Base-by-base conservation (phyloP, 2,113 vertebrate species). In the Hylia prasina region DNA sequence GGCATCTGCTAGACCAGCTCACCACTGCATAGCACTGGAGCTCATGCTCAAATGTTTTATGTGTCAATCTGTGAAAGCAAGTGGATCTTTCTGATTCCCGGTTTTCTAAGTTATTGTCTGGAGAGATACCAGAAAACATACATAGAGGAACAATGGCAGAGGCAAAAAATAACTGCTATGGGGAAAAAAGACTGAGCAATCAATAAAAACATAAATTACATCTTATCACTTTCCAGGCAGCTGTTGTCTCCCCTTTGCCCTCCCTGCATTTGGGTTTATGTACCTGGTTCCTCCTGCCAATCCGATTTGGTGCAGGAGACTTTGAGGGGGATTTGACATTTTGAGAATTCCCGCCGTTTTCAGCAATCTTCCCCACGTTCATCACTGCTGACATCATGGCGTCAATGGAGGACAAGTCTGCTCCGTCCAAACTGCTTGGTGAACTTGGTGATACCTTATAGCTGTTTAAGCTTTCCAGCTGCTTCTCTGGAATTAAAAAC, bases 371-470 rank as follows among this genome's bases (percentile, higher is more conserved):
- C 11, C 98, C 98, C 87, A 98, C 98, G 31, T 98, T 98, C 98
- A 99, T 99, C 75, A 99, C 98, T 2, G 99, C 98, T 80, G 98
- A 99, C 98, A 99, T 99, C 98, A 99, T 99, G 96, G 98, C 98
- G 31, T 98, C 99, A 94, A 99, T 98, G 96, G 98, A 98, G 93
- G 99, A 98, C 93, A 99, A 96, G 95, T 99, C 99, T 48, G 97
- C 98, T 65, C 97, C 98, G 96, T 97, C 98, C 93, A 97, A 96
- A 94, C 97, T 98, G 95, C 54, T 73, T 7, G 96, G 96, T 18
- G 97, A 97, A 77, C 88, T 94, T 78, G 97, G 97, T 68, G 96
- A 96, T 82, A 96, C 97, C 86, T 95, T 95, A 80, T 90, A 95
- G 92, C 79, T 93, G 72, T 94, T 98, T 90, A 98, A 65, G 82